A percentile compares a stretch with the other conserved stretches of the same genome.
phyloP scores from a whole-genome alignment of 2,888 invertebrate species.

The Limenitis camilla region DNA sequence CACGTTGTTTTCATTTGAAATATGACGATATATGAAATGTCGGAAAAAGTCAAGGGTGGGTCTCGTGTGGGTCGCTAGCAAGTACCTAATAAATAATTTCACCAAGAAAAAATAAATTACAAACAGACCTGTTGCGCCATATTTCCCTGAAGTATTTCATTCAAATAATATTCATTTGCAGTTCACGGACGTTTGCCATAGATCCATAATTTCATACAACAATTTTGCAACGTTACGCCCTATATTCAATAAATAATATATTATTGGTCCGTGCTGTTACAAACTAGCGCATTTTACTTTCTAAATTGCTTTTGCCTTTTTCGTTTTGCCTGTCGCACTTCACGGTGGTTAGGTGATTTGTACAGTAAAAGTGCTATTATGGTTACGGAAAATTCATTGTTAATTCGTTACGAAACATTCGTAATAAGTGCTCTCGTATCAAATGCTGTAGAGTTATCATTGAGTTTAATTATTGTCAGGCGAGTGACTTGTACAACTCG shows the following conservation, averaged over 20 bases:
- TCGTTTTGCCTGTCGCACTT: conserved; percentile 27
- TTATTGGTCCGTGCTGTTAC: background rate
- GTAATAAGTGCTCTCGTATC: conserved; percentile 5
- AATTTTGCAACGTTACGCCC: conserved; percentile 4
- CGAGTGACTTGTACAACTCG: background rate
- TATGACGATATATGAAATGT: too few relatives aligned
- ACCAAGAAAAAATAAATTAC: background rate
- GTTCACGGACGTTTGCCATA: background rate
- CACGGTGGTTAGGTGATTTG: conserved; percentile 30
- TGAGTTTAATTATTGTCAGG: background rate
- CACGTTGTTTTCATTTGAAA: background rate
- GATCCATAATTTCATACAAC: conserved; percentile 1
- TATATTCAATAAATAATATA: conserved; percentile 7
- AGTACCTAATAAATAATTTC: too few relatives aligned
- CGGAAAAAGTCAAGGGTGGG: too few relatives aligned
- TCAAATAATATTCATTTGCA: background rate
- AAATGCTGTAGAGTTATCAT: background rate
- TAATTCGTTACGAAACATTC: conserved; percentile 16
- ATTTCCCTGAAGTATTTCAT: background rate
- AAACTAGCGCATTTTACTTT: conserved; percentile 20
- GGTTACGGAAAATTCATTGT: conserved; percentile 30
- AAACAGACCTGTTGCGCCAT: background rate
- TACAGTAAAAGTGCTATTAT: conserved; percentile 34
- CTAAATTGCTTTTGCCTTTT: conserved; percentile 25
- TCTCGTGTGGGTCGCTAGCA: too few relatives aligned